Evolutionary conservation across 2,888 invertebrate genomes (phyloP).

Genomic region (Oscheius sp.): DNA sequence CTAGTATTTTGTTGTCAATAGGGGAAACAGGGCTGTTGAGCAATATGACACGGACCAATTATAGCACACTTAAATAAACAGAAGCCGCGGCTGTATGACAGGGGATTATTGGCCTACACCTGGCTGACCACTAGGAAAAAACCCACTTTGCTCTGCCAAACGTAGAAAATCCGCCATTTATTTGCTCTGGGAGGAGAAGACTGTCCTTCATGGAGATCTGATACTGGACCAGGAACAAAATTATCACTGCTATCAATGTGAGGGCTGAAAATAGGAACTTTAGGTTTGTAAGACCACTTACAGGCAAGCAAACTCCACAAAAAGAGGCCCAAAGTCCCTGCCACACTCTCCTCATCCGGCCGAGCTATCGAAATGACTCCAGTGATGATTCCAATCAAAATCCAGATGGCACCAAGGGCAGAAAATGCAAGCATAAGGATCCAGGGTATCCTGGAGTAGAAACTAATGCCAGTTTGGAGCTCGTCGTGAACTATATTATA

Average conservation of each 20-base stretch:
- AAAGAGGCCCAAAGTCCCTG: slow-evolving; percentile 9
- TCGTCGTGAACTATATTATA: slow-evolving; percentile 21
- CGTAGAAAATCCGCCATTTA: slow-evolving; percentile 29
- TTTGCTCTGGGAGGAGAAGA: slow-evolving; percentile 27
- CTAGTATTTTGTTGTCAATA: background rate
- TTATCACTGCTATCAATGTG: slow-evolving; percentile 8
- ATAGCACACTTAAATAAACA: slow-evolving; percentile 30
- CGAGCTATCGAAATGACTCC: slow-evolving; percentile 14
- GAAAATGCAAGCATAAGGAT: slow-evolving; percentile 23
- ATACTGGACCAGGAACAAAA: slow-evolving; percentile 27
- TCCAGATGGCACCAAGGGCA: slow-evolving; percentile 25
- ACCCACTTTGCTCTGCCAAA: slow-evolving; percentile 18
- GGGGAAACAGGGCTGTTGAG: background rate
- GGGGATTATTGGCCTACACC: slow-evolving; percentile 33
- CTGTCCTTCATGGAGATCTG: slow-evolving; percentile 22
- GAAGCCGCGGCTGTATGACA: slow-evolving; percentile 25
- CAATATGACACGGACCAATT: slow-evolving; percentile 34
- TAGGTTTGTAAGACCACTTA: background rate
- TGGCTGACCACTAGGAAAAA: background rate
- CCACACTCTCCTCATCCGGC: slow-evolving; percentile 2
- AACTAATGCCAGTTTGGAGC: slow-evolving; percentile 13
- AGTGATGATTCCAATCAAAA: slow-evolving; percentile 8
- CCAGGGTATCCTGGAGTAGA: slow-evolving; percentile 32
- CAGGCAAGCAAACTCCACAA: slow-evolving; percentile 26
- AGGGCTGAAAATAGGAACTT: slow-evolving; percentile 15